A percentile compares a stretch with the other conserved stretches of the same genome.
Evolutionary conservation across 2,797 vertebrate genomes (phyloP).

Genomic region (Arremon aurantiirostris): DNA sequence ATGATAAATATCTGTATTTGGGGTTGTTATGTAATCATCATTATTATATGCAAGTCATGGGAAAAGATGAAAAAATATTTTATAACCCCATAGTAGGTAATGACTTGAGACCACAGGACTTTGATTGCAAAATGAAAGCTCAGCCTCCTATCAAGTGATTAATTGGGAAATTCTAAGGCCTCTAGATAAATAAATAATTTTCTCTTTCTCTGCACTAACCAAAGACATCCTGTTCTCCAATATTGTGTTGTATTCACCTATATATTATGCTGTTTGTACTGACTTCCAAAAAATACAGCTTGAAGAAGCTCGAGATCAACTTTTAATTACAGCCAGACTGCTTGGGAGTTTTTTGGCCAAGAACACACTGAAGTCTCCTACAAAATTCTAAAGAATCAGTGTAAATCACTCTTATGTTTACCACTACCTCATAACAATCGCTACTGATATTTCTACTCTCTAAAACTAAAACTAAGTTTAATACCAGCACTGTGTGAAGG

Average conservation of each 20-base stretch:
- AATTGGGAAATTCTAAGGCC: neutral
- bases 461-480: neutral
- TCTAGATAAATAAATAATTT: neutral
- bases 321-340: neutral
- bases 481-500: neutral
- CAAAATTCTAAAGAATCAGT: neutral
- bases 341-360: neutral
- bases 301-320: neutral
- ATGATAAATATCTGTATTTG: neutral
- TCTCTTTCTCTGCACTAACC: neutral
- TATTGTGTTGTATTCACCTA: neutral
- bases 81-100: neutral
- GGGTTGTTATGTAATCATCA: neutral
- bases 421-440: neutral
- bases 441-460: neutral
- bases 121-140: neutral
- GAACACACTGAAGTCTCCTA: neutral
- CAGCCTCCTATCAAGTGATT: neutral
- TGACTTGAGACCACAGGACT: neutral
- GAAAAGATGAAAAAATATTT: constrained; percentile 5
- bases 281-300: neutral
- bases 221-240: neutral
- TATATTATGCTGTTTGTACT: neutral
- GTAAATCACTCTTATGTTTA: neutral
- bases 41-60: neutral